These are phyloP conservation scores for Halesus radiatus DNA, from an alignment of 1,140 invertebrate species.

Conservation along the genomic window DNA sequence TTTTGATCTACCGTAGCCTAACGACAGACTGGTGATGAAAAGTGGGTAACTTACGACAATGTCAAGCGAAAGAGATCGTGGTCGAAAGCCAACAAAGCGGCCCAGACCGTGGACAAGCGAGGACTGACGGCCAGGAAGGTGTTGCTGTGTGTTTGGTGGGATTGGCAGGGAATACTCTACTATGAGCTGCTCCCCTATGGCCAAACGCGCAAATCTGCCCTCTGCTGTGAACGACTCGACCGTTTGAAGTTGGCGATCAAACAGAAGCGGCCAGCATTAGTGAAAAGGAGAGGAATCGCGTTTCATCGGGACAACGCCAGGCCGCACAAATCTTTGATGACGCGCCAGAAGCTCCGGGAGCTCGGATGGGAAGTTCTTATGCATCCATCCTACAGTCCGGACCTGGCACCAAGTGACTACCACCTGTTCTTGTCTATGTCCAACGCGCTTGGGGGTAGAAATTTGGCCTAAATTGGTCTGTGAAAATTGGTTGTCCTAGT, in stretches of 20 bases:
- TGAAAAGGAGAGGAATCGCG: background rate
- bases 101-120: slow-evolving; percentile 5
- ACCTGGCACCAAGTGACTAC: slow-evolving; percentile 17
- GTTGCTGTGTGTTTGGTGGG: slow-evolving; percentile 17
- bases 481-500: slow-evolving; percentile 19
- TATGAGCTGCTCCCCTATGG: slow-evolving; percentile 7
- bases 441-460: background rate
- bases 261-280: too few species aligned
- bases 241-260: too few species aligned
- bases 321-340: slow-evolving; percentile 18
- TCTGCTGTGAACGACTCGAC: too few species aligned
- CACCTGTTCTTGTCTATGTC: slow-evolving; percentile 11
- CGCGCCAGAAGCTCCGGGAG: slow-evolving; percentile 23
- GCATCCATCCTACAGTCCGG: slow-evolving; percentile 8
- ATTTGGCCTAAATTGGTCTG: background rate
- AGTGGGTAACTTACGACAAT: slow-evolving; percentile 11
- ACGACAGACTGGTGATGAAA: too few species aligned
- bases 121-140: slow-evolving; percentile 24
- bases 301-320: slow-evolving; percentile 19
- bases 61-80: slow-evolving; percentile 18
- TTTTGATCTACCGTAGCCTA: too few species aligned
- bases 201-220: too few species aligned
- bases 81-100: slow-evolving; percentile 14
- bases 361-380: slow-evolving; percentile 22
- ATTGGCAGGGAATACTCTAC: slow-evolving; percentile 24